A percentile compares a stretch with the other conserved stretches of the same genome.
phyloP scores from a whole-genome alignment of 2,797 vertebrate genomes.

The Protosalanx chinensis region DNA sequence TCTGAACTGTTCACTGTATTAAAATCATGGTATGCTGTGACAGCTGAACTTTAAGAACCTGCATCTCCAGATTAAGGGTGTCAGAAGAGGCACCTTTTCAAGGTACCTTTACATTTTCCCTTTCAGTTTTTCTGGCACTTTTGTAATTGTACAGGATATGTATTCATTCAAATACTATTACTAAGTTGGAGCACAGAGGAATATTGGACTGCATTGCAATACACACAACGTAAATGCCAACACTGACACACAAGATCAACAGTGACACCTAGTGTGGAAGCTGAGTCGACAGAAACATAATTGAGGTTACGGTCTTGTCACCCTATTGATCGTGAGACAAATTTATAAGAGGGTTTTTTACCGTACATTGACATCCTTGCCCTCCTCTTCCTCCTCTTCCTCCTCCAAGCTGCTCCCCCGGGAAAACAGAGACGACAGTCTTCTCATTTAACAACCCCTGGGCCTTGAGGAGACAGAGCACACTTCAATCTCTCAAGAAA shows the following conservation, averaged over 20 bases:
- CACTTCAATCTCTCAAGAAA: background rate
- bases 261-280: background rate
- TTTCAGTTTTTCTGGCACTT: too few species aligned
- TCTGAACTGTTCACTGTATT: too few species aligned
- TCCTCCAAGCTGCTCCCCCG: constrained; percentile 37
- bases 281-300: background rate
- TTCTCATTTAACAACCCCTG: constrained; percentile 50
- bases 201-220: constrained; percentile 15
- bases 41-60: background rate
- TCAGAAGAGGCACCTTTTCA: background rate
- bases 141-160: too few species aligned
- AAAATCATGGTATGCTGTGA: background rate
- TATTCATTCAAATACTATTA: background rate
- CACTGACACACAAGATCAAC: background rate
- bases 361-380: constrained; percentile 18
- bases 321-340: too few species aligned
- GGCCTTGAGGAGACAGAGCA: constrained; percentile 17
- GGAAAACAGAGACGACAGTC: constrained; percentile 39
- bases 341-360: constrained; percentile 4
- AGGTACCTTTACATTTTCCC: background rate
- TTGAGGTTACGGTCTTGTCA: background rate
- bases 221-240: background rate
- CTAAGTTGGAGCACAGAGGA: background rate
- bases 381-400: background rate
- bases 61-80: background rate